These are phyloP conservation scores for Marmota flaviventris DNA, from an alignment of 2,113 vertebrate genomes.

Conservation along the genomic window DNA sequence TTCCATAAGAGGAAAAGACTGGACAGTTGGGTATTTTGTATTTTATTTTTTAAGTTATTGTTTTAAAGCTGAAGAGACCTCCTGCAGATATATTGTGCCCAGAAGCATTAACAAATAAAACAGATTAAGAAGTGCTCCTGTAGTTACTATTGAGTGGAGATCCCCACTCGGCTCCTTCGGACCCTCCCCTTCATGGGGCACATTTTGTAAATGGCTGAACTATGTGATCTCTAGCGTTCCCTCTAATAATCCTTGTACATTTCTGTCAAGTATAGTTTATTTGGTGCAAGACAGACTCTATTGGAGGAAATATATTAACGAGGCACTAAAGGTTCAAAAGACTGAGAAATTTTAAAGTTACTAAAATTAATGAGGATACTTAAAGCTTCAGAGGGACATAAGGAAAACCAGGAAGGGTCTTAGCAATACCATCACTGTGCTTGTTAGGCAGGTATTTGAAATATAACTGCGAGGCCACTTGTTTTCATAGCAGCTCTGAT, in stretches of 20 bases:
- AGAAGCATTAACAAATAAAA: background rate
- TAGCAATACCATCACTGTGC: too few species aligned
- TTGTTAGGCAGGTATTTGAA: background rate
- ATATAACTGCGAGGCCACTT: rapidly evolving
- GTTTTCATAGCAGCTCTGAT: background rate
- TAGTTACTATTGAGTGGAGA: background rate
- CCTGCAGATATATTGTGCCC: background rate
- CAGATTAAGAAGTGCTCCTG: background rate
- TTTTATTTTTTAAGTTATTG: background rate
- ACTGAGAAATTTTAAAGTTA: background rate
- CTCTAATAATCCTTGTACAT: background rate
- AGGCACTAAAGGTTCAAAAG: background rate
- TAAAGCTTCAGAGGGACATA: background rate
- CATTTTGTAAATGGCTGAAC: background rate
- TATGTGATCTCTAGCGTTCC: background rate
- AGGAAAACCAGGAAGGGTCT: background rate
- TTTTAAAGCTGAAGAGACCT: constrained; percentile 4
- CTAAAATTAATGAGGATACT: background rate
- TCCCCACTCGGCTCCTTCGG: background rate
- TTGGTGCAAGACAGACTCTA: constrained; percentile 40
- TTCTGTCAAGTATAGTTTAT: constrained; percentile 3
- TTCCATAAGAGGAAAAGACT: background rate
- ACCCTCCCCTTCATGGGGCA: background rate
- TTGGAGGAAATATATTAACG: constrained; percentile 43
- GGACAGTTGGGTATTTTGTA: background rate